Base-by-base conservation (phyloP, 30 jellyfish, hydroid and myxozoan genomes). In the Pseudorhiza aurosa region DNA sequence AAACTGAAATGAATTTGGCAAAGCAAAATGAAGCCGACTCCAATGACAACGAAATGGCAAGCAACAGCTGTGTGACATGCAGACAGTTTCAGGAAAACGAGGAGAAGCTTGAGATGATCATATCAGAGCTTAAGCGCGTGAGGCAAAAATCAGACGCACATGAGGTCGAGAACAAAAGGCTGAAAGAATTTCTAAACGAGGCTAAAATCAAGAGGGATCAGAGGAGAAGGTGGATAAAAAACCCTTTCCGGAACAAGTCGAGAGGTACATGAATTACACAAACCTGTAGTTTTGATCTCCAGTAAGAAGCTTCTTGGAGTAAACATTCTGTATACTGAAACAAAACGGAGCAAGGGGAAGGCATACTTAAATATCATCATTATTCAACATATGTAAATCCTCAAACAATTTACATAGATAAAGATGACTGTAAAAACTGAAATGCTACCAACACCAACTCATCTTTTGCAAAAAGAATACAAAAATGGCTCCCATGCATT, bases 251-350 rank as follows among this genome's bases (percentile, higher is more conserved):
- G 42, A 80, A 57, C 30, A n/a, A 63, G 11, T 33, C 44, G 33
- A 57, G 32, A 25, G 31, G 35, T 22, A 8, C 46, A 73, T 46
- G 49, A 51, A 31, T 15, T 17, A 69, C 22, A 60, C 86, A 15
- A 44, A 94, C 99, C 96, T 81, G 77, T 77, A 94, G 31, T 94
- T 88, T 44, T 75, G 92, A 39, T 78, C 96, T 6, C 97, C 97
- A 39, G 83, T 77, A 15, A 94, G 91, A 32, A 94, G 91, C 64
- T 94, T 94, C 83, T 94, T 94, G 25, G 99, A 87, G 53, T 81
- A 94, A 22, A 94, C 99, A 74, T 94, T 94, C 68, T 94, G 99
- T 40, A 94, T 75, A 56, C 99, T 94, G 76, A 12, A 81, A 67
- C n/a, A 18, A 18, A 33, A 30, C 27, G 26, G 37, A 24, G n/a